Base-by-base conservation (phyloP, 92 coral and sea anemone species). In the Zoanthus sociatus region DNA sequence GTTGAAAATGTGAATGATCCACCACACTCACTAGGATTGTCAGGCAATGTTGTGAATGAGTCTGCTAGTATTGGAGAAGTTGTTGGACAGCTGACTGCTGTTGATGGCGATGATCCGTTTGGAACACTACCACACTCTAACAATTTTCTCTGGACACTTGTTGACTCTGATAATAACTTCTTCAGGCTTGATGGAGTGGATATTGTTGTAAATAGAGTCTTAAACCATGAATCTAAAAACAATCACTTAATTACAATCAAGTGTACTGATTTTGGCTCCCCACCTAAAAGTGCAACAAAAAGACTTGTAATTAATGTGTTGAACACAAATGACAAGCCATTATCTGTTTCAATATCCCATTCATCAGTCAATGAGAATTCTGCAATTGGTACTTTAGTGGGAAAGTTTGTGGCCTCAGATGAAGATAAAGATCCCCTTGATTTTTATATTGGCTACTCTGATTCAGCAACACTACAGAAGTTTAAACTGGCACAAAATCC, bases 1-100 rank as follows among this genome's bases (percentile, higher is more conserved):
- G 71, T 96, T 9, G 63, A 83, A 42, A 81, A 96, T 79, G 91
- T 96, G 26, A 96, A 96, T 79, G 99, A 96, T 74, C 98, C 99
- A 16, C 99, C 99, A 46, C 84, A 93, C 50, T 87, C 88, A 31
- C 64, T 96, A n/a, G 81, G 82, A 13, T 84, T 96, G 74, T 92
- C 98, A 3, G 89, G 88, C 60, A 51, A 90, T 42, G 82, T 77
- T 3, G 89, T 96, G 14, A 78, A 72, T 33, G 99, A 96, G 88
- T 95, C 94, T 46, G 95, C 92, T 5, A 84, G 92, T n/a, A 53
- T 89, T 7, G 94, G 93, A 18, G n/a, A 46, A 12, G 82, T 75
- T 21, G 87, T 96, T 33, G 99, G 99, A 21, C 84, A 82, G 45
- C 78, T 96, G 78, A 84, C 73, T 7, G 99, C 99, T 1, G 37